Evolutionary conservation across 92 coral and sea anemone genomes (phyloP), one percentile per base, ranked within the genome.

Genomic region (Heliopora coerulea): DNA sequence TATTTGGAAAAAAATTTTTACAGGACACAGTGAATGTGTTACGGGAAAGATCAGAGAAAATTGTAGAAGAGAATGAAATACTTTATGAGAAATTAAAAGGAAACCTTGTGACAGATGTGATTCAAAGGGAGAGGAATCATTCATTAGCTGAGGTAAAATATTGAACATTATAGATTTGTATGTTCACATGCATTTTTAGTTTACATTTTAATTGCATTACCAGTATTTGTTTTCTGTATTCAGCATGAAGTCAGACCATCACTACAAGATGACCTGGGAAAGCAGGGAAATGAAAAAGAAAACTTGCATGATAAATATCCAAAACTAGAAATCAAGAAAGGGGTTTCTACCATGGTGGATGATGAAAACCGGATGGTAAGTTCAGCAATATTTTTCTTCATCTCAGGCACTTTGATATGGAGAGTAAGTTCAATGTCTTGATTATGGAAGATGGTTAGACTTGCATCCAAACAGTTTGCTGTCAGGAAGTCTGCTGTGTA

Each of bases 1-100:
- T n/a, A n/a, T n/a, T n/a, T n/a, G n/a, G n/a, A n/a, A n/a, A n/a
- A n/a, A n/a, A n/a, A n/a, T 30, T 62, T 21, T 20, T 56, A 5
- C 66, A 93, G 98, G 90, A 93, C 78, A 86, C 98, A 6, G 73
- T 93, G 35, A 65, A 59, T 41, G 78, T 87, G 14, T 57, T 93
- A 29, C 84, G 79, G 49, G 84, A 90, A 68, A 83, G 88, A 75
- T 69, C 98, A 78, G 88, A 88, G 44, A 83, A 81, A 28, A 76
- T 93, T 31, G 81, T 86, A n/a, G 78, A 74, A 64, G 98, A 93
- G 74, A 93, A 93, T 74, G 89, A 90, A 58, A 82, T 88, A 10
- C 75, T 93, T 9, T 85, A 85, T 76, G 89, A 86, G 50, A 88
- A 88, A 33, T 79, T 95, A 48, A 90, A 95, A 40, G 87, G 75